Evolutionary conservation across 2,888 invertebrate species (phyloP).

Genomic region (Muschampia plurimacula): DNA sequence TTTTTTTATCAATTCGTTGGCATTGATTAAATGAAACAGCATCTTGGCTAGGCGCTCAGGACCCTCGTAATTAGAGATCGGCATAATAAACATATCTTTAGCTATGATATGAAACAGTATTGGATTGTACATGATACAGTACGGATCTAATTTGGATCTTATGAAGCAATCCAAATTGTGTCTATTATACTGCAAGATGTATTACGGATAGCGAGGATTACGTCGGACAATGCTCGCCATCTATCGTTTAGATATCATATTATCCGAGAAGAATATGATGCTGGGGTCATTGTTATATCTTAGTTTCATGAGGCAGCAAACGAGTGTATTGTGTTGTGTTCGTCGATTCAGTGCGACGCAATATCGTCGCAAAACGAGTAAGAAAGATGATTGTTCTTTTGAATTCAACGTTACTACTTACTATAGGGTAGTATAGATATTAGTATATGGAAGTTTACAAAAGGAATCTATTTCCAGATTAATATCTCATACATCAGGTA

Average conservation of each 20-base stretch:
- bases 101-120: not conserved
- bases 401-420: constrained; percentile 52
- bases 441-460: too few relatives aligned
- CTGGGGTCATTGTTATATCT: constrained; percentile 67
- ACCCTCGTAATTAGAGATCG: too few relatives aligned
- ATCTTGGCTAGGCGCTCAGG: too few relatives aligned
- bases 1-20: too few relatives aligned
- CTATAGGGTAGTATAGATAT: too few relatives aligned
- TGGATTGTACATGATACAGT: not conserved
- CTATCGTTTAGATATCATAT: constrained; percentile 51
- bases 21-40: too few relatives aligned
- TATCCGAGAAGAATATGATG: constrained; percentile 55
- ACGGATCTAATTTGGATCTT: constrained; percentile 25
- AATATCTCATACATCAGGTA: too few relatives aligned
- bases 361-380: constrained; percentile 67
- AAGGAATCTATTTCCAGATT: too few relatives aligned
- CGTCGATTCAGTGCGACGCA: constrained; percentile 68
- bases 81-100: too few relatives aligned
- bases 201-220: constrained; percentile 52
- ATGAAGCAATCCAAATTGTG: constrained; percentile 30
- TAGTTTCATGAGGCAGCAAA: constrained; percentile 73
- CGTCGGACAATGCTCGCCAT: constrained; percentile 57
- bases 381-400: constrained; percentile 66
- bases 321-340: constrained; percentile 70
- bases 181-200: constrained; percentile 42